phyloP scores from a whole-genome alignment of 2,888 invertebrate species.

The Drosophila prolongata region DNA sequence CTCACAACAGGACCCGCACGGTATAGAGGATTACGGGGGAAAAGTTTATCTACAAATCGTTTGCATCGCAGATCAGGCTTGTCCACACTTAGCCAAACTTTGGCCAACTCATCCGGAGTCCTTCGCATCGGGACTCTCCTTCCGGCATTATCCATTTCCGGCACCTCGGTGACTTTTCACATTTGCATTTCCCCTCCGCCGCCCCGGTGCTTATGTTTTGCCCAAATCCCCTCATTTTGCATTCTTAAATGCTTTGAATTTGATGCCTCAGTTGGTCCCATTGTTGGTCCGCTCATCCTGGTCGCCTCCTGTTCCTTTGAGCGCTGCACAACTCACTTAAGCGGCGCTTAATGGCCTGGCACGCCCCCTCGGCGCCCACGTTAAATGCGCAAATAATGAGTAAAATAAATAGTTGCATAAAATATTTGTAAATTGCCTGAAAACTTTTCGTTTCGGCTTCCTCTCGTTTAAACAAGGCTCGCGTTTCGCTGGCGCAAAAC shows the following conservation, averaged over 20 bases:
- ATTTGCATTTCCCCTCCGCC: slow-evolving; percentile 20
- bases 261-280: slow-evolving; percentile 26
- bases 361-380: slow-evolving; percentile 30
- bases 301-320: background rate
- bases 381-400: slow-evolving; percentile 60
- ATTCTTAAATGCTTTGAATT: slow-evolving; percentile 28
- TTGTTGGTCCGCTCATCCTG: background rate
- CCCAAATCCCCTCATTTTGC: slow-evolving; percentile 18
- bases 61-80: slow-evolving; percentile 34
- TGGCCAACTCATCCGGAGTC: slow-evolving; percentile 8
- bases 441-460: slow-evolving; percentile 38
- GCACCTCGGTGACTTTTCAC: slow-evolving; percentile 21
- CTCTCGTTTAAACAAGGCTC: slow-evolving; percentile 10
- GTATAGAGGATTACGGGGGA: background rate
- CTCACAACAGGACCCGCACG: background rate
- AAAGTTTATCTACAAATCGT: slow-evolving; percentile 27
- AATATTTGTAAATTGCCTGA: slow-evolving; percentile 61
- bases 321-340: slow-evolving; percentile 31
- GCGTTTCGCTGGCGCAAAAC: slow-evolving; percentile 39
- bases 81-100: slow-evolving; percentile 24
- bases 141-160: slow-evolving; percentile 16
- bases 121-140: background rate
- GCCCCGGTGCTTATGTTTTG: slow-evolving; percentile 18
- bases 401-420: slow-evolving; percentile 62
- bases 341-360: slow-evolving; percentile 39